phyloP scores from a whole-genome alignment of 2,113 vertebrate genomes.

The Nothobranchius furzeri region DNA sequence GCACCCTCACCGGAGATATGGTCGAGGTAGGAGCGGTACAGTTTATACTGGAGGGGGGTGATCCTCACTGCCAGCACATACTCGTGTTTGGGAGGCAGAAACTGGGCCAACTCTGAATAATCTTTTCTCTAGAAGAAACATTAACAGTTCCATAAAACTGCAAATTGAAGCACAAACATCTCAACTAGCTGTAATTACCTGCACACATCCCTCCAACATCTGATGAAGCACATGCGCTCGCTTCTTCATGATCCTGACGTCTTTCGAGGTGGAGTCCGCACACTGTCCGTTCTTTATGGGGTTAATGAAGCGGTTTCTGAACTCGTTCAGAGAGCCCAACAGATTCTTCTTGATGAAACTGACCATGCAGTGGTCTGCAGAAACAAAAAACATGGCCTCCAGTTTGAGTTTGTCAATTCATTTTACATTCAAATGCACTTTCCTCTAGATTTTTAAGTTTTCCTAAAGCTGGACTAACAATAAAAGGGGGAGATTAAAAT shows the following conservation, averaged over 20 bases:
- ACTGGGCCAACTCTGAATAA: slow-evolving; percentile 92
- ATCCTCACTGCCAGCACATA: slow-evolving; percentile 93
- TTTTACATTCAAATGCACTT: background rate
- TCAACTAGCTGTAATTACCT: slow-evolving; percentile 75
- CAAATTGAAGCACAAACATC: background rate
- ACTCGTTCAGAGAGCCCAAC: slow-evolving; percentile 91
- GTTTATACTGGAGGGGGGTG: slow-evolving; percentile 87
- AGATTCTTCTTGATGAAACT: slow-evolving; percentile 97
- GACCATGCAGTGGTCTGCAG: slow-evolving; percentile 96
- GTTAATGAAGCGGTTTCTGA: slow-evolving; percentile 97
- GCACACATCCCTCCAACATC: slow-evolving; percentile 93
- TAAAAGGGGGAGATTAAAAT: no score
- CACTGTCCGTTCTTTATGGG: slow-evolving; percentile 98
- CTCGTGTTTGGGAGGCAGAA: slow-evolving; percentile 94
- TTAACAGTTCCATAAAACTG: background rate
- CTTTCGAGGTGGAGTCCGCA: slow-evolving; percentile 90
- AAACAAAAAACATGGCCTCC: background rate
- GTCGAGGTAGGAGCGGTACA: slow-evolving; percentile 92
- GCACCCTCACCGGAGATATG: slow-evolving; percentile 83
- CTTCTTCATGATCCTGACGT: slow-evolving; percentile 97
- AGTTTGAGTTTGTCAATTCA: background rate
- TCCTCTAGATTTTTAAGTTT: no score
- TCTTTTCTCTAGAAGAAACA: slow-evolving; percentile 85
- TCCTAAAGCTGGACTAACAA: no score
- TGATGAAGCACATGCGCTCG: slow-evolving; percentile 94